phyloP scores from a whole-genome alignment of 1,140 invertebrate genomes.

The Drosophila biarmipes region DNA sequence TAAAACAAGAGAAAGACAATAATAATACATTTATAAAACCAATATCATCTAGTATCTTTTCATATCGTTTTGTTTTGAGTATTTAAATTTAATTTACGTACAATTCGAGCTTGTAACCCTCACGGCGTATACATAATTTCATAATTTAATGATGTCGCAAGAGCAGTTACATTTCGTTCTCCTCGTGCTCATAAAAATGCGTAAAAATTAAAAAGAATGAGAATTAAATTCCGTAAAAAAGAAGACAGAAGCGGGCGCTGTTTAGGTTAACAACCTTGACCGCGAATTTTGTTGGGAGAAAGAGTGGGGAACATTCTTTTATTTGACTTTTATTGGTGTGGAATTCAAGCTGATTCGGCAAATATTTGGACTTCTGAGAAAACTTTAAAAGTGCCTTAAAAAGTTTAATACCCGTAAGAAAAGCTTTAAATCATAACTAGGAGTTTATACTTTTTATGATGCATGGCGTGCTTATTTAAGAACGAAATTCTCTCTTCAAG shows the following conservation, averaged over 20 bases:
- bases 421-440: not conserved
- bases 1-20: too few relatives aligned
- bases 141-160: conserved; percentile 57
- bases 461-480: not conserved
- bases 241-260: conserved; percentile 24
- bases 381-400: not conserved
- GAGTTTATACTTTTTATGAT: too few relatives aligned
- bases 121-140: conserved; percentile 67
- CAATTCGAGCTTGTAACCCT: conserved; percentile 14
- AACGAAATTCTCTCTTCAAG: not conserved
- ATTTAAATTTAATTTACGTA: conserved; percentile 44
- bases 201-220: conserved; percentile 47
- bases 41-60: not conserved
- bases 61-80: conserved; percentile 24
- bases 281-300: conserved; percentile 59
- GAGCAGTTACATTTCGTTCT: conserved; percentile 20
- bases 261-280: conserved; percentile 78
- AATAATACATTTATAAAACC: too few relatives aligned
- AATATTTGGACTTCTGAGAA: conserved; percentile 13
- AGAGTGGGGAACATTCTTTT: conserved; percentile 26
- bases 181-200: conserved; percentile 54
- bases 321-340: conserved; percentile 6
- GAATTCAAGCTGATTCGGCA: conserved; percentile 12
- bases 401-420: not conserved
- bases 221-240: conserved; percentile 6